These are phyloP conservation scores for Hippopotamus amphibius DNA, from an alignment of 2,113 vertebrate genomes.

Conservation along the genomic window DNA sequence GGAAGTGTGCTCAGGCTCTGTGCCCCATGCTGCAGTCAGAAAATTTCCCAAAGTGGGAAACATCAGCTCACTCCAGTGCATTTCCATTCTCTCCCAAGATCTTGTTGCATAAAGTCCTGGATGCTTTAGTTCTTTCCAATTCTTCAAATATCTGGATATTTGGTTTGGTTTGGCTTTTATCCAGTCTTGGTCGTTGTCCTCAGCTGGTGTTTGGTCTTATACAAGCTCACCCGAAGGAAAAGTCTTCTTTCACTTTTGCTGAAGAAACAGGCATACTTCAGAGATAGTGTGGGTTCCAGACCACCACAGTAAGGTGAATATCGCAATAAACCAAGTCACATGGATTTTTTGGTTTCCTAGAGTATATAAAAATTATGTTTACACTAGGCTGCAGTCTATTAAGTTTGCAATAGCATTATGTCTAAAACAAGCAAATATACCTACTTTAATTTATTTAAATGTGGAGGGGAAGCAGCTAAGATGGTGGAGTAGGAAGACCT, in stretches of 20 bases:
- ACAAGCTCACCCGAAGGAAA: background rate
- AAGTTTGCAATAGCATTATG: background rate
- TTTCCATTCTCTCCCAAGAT: background rate
- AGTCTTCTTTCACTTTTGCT: background rate
- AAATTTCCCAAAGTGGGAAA: background rate
- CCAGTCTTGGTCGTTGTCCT: background rate
- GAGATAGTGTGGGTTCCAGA: background rate
- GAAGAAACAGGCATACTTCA: background rate
- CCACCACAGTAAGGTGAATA: background rate
- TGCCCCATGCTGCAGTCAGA: background rate
- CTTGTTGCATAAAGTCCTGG: background rate
- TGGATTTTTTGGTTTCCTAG: background rate
- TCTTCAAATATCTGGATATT: background rate
- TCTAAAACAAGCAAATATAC: background rate
- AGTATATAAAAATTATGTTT: background rate
- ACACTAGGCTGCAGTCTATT: background rate
- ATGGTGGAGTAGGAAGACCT: background rate
- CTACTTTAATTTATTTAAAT: background rate
- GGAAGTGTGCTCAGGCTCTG: background rate
- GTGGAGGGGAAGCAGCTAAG: background rate
- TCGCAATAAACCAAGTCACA: background rate
- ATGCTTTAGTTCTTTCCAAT: background rate
- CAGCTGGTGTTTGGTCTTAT: background rate
- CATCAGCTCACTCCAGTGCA: background rate
- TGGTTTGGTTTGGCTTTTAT: background rate